These are phyloP conservation scores for Cassiopea andromeda DNA, from an alignment of 30 jellyfish, hydroid and myxozoan species.

Conservation along the genomic window DNA sequence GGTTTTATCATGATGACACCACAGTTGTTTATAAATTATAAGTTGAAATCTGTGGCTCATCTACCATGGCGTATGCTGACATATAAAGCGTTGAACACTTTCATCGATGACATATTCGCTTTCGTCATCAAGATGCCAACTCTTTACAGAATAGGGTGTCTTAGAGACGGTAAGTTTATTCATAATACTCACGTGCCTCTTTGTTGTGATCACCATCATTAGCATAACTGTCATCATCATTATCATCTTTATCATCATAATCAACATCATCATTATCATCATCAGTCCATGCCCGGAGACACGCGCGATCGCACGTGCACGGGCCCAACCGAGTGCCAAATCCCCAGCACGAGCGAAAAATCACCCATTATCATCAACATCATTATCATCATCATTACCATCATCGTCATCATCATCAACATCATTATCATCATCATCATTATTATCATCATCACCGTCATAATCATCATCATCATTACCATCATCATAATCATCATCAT, in stretches of 20 bases:
- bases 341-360: no score
- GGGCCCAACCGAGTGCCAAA: no score
- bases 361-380: not conserved
- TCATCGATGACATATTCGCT: conserved; percentile 98
- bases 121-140: conserved; percentile 99
- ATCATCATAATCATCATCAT: not conserved
- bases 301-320: no score
- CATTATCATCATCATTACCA: not conserved
- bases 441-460: not conserved
- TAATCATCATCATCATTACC: not conserved
- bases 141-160: conserved; percentile 93
- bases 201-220: not conserved
- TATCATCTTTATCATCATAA: not conserved
- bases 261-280: not conserved
- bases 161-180: conserved; percentile 85
- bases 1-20: conserved; percentile 99
- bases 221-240: not conserved
- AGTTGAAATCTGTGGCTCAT: conserved; percentile 98
- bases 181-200: not conserved
- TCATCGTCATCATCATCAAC: not conserved
- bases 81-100: conserved; percentile 96
- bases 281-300: no score
- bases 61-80: conserved; percentile 99
- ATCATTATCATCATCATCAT: not conserved
- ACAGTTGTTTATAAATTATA: conserved; percentile 95